These are phyloP conservation scores for Laupala kohalensis DNA, from an alignment of 1,140 invertebrate genomes.

Conservation along the genomic window DNA sequence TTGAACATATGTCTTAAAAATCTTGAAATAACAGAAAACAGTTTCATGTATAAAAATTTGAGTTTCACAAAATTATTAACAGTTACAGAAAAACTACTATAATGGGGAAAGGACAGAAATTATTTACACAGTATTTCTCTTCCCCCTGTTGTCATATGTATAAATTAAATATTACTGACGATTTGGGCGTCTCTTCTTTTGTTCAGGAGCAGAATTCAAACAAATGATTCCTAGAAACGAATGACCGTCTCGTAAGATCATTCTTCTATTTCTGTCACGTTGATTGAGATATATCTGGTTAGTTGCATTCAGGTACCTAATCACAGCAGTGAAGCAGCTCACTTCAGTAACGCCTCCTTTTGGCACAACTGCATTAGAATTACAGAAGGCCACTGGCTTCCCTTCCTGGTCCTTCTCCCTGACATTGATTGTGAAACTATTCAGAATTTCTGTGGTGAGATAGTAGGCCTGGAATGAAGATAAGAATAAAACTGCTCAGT, in stretches of 20 bases:
- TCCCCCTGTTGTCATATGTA: no score
- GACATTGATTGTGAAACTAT: slow-evolving; percentile 16
- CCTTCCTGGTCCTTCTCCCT: not conserved
- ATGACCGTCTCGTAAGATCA: slow-evolving; percentile 14
- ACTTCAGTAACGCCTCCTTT: slow-evolving; percentile 5
- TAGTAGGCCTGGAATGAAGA: slow-evolving; percentile 13
- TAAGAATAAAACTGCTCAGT: not conserved
- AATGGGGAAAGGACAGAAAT: no score
- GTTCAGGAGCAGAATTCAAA: slow-evolving; percentile 2
- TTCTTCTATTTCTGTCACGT: slow-evolving; percentile 12
- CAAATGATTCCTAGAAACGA: slow-evolving; percentile 13
- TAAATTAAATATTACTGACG: no score
- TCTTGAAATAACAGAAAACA: no score
- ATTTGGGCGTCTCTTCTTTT: not conserved
- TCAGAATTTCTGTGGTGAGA: slow-evolving; percentile 10
- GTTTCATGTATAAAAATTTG: no score
- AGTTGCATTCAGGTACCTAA: slow-evolving; percentile 11
- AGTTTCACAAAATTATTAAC: no score
- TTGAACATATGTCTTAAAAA: no score
- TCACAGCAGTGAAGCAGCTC: slow-evolving; percentile 16
- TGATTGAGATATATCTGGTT: slow-evolving; percentile 14
- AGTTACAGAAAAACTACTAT: no score
- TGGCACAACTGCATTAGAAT: slow-evolving; percentile 3
- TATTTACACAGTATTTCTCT: no score
- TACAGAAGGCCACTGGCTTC: slow-evolving; percentile 11